phyloP scores from a whole-genome alignment of 1,140 invertebrate species.

The Drosophila serrata region DNA sequence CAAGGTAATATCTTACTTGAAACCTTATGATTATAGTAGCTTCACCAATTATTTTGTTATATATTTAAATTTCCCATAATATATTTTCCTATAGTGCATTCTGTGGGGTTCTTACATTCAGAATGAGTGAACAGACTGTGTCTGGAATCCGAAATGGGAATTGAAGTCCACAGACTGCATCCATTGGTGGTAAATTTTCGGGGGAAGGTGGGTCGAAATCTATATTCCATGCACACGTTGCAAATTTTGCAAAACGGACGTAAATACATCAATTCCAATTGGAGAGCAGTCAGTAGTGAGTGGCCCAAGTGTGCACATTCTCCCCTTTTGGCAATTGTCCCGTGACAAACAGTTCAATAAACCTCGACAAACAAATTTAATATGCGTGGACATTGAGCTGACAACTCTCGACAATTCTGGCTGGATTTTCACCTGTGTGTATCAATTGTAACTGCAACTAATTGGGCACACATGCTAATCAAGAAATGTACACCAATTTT shows the following conservation, averaged over 20 bases:
- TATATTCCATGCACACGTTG: slow-evolving; percentile 74
- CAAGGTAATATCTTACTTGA: background rate
- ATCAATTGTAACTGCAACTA: slow-evolving; percentile 53
- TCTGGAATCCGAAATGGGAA: slow-evolving; percentile 26
- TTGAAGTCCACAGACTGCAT: slow-evolving; percentile 50
- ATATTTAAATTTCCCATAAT: background rate
- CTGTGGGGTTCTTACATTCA: background rate
- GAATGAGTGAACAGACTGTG: slow-evolving; percentile 30
- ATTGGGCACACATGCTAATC: slow-evolving; percentile 60
- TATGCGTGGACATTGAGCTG: slow-evolving; percentile 60
- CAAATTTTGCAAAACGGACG: slow-evolving; percentile 83
- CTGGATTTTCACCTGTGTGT: slow-evolving; percentile 9
- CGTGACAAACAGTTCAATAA: slow-evolving; percentile 72
- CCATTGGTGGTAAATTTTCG: slow-evolving; percentile 48
- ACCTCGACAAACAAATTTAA: slow-evolving; percentile 71
- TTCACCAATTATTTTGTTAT: background rate
- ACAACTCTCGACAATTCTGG: slow-evolving; percentile 21
- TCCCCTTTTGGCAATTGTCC: slow-evolving; percentile 13
- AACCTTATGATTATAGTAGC: background rate
- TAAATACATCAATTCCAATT: slow-evolving; percentile 76
- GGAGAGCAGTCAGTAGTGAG: slow-evolving; percentile 37
- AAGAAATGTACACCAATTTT: slow-evolving; percentile 26
- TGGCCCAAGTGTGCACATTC: slow-evolving; percentile 23
- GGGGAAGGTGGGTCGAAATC: slow-evolving; percentile 56
- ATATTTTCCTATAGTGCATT: slow-evolving; percentile 3